Base-by-base conservation (phyloP, 2,888 invertebrate species). In the Sepioteuthis lessoniana region DNA sequence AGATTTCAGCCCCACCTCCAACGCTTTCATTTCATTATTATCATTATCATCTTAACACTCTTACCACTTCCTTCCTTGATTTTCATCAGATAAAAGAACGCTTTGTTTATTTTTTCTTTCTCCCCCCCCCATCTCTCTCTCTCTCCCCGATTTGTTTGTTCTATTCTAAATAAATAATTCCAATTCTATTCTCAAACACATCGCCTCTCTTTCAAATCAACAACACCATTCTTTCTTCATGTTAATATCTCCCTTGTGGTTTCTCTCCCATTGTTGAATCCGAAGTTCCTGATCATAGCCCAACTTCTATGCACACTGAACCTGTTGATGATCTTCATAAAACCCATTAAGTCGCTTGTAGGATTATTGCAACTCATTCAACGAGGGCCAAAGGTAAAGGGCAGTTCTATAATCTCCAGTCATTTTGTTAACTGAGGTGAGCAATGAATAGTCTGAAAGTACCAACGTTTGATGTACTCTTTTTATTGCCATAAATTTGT, bases 241-340 rank as follows among this genome's bases (percentile, higher is more conserved):
- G 76, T 76, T n/a, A 76, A 10, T 76, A 76, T 76, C 76, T 76
- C 76, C 76, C 76, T 76, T 31, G n/a, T 76, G 76, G 76, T 76
- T n/a, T 42, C 31, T 76, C 76, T 76, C 76, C 76, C n/a, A n/a
- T 76, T n/a, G 76, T 76, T 76, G 76, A 76, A 13, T 7, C 76
- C 31, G 31, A 76, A 10, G 76, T 76, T n/a, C n/a, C 76, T 76
- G 76, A 10, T n/a, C n/a, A 76, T 10, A 76, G 76, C 76, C 76
- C 8, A n/a, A 76, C n/a, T 31, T 76, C 76, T 31, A 7, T 76
- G 76, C 76, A 76, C 76, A n/a, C 76, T 76, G 76, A 76, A 76
- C 76, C 76, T 76, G 76, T 76, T 76, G 76, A 76, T 76, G 76
- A 76, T 76, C 76, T 76, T 76, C 76, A 76, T 76, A n/a, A 25